Evolutionary conservation across 2,797 vertebrate genomes (phyloP), one percentile per base, ranked within the genome.

Genomic region (Carapus acus): DNA sequence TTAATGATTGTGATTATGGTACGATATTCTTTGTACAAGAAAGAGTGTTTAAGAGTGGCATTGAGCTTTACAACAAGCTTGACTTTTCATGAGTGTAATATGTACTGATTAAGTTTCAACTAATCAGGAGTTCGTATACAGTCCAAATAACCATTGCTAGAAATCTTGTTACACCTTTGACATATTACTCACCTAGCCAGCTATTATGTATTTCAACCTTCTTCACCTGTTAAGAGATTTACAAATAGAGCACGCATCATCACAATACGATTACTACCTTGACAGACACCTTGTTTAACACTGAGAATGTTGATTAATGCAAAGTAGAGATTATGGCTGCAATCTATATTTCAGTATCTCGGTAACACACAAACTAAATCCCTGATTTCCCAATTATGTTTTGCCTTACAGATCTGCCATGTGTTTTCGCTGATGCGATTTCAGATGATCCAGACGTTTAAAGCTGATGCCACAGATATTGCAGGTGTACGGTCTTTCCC

Each of bases 341-440:
- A 2, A 57, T 36, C 12, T 17, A 36, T 2, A 43, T 34, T 34
- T 34, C 16, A 12, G 15, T 6, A 4, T 41, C 8, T 8, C 34
- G 14, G 33, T 15, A 27, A 7, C 34, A 45, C 51, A 44, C 1
- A 27, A 51, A 36, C 19, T 22, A 38, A 43, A 23, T 17, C 38
- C 19, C 8, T 18, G 3, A 43, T 8, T 13, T 42, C 11, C 15
- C 9, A n/a, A 39, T 16, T 36, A 2, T 8, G 20, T 21, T 27
- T 17, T 14, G 23, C 47, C 70, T 62, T 70, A 86, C n/a, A 82
- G 45, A 49, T 83, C 77, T 9, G 83, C 66, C 51, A 82, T 73
- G 59, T 90, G 89, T 73, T 90, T 90, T 53, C 88, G 87, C 38
- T 89, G 89, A 71, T 90, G 89, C n/a, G 88, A 88, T 38, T 87